Evolutionary conservation across 2,113 vertebrate species (phyloP).

Genomic region (Mixornis gularis): DNA sequence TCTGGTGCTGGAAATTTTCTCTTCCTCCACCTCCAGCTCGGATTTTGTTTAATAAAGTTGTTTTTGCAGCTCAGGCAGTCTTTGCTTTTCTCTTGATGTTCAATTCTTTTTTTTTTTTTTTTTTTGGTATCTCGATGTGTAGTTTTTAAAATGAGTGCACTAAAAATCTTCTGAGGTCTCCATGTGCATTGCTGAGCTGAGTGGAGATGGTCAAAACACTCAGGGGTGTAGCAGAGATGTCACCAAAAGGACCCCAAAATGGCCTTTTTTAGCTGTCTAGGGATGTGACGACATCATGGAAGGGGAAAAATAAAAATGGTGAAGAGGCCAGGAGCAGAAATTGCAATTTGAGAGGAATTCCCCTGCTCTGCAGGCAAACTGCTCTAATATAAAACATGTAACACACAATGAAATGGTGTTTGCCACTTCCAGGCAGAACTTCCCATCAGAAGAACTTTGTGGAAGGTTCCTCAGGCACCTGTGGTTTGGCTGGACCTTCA

Average conservation of each 20-base stretch:
- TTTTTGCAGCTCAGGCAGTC: not conserved
- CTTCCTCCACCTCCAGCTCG: not conserved
- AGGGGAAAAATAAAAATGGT: not conserved
- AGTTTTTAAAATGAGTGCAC: not conserved
- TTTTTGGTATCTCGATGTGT: not conserved
- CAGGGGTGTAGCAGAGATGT: not conserved
- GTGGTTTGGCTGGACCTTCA: not conserved
- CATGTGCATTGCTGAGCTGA: not conserved
- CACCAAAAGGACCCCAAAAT: not conserved
- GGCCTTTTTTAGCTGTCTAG: not conserved
- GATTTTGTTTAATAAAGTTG: not conserved
- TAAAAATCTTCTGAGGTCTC: not conserved
- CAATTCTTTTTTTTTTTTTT: not conserved
- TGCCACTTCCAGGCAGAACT: not conserved
- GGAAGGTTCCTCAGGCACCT: not conserved
- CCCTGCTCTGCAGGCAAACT: not conserved
- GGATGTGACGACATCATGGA: not conserved
- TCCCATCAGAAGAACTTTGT: not conserved
- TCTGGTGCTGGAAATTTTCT: not conserved
- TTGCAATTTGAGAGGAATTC: conserved; percentile 33
- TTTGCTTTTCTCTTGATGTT: not conserved
- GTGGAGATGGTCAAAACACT: not conserved
- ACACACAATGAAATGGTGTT: fast-evolving
- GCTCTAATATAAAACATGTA: fast-evolving
- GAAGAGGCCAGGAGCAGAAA: conserved; percentile 16